These are phyloP conservation scores for Melanophora roralis DNA, from an alignment of 2,888 invertebrate genomes.

Conservation along the genomic window DNA sequence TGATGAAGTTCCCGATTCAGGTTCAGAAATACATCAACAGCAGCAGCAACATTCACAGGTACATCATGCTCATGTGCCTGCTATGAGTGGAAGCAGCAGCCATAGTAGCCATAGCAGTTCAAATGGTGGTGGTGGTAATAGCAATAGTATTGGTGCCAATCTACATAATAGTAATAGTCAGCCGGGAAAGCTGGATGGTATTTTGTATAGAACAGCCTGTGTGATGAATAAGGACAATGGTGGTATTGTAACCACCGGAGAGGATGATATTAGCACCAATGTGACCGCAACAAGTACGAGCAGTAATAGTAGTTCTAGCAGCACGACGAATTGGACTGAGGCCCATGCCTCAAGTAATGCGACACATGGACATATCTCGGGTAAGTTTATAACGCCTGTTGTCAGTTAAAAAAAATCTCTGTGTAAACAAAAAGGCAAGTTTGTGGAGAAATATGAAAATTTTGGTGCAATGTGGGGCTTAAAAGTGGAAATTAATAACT, in stretches of 20 bases:
- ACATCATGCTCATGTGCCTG: conserved; percentile 62
- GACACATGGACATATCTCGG: conserved; percentile 73
- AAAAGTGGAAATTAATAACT: too few relatives aligned
- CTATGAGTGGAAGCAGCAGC: conserved; percentile 52
- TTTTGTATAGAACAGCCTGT: conserved; percentile 75
- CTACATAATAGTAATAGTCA: conserved; percentile 73
- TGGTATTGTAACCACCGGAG: conserved; percentile 62
- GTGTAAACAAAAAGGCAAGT: too few relatives aligned
- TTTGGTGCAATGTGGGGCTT: too few relatives aligned
- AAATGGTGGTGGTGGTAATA: conserved; percentile 61
- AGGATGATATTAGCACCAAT: conserved; percentile 73
- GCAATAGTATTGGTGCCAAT: conserved; percentile 63
- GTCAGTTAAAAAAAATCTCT: too few relatives aligned
- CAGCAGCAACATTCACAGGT: conserved; percentile 52
- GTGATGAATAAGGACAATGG: conserved; percentile 74
- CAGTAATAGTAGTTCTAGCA: conserved; percentile 60
- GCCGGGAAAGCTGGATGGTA: conserved; percentile 74
- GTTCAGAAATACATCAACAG: conserved; percentile 70
- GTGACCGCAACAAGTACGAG: conserved; percentile 64
- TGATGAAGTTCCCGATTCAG: conserved; percentile 77
- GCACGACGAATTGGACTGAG: conserved; percentile 52
- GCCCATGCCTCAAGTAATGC: conserved; percentile 60
- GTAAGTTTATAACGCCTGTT: conserved; percentile 64
- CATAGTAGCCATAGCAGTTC: conserved; percentile 59
- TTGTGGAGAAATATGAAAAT: too few relatives aligned